Percentiles rank a stretch among this genome's conserved stretches.
These are phyloP conservation scores for Pseudobourletiella spinata DNA, from an alignment of 1,140 invertebrate genomes.

Conservation along the genomic window DNA sequence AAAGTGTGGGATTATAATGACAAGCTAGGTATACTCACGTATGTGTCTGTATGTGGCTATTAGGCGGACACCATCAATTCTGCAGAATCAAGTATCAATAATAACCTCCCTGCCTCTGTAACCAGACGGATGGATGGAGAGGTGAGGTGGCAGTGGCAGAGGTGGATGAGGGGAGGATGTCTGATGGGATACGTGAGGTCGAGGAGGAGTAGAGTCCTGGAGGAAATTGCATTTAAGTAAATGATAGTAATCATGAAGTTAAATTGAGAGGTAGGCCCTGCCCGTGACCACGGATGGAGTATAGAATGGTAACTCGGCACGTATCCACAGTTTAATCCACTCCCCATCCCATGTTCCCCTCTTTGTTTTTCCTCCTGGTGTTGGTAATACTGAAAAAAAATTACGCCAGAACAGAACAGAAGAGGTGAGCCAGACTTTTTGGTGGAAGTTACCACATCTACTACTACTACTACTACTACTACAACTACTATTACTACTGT, in stretches of 20 bases:
- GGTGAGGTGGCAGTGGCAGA: background rate
- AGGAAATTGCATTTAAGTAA: constrained; percentile 32
- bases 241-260: constrained; percentile 26
- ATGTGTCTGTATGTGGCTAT: constrained; percentile 11
- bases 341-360: no score
- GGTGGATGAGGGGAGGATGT: constrained; percentile 16
- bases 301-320: no score
- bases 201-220: constrained; percentile 23
- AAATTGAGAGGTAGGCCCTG: constrained; percentile 24
- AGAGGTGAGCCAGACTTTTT: background rate
- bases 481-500: no score
- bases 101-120: constrained; percentile 20
- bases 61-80: constrained; percentile 25
- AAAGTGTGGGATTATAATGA: no score
- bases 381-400: background rate
- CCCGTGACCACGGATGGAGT: background rate
- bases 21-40: constrained; percentile 13
- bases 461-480: no score
- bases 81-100: constrained; percentile 22
- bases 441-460: background rate
- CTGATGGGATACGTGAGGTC: constrained; percentile 28
- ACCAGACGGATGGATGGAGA: no score
- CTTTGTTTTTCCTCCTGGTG: background rate
- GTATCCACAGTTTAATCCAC: no score
- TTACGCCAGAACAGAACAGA: background rate